Base-by-base conservation (phyloP, 2,797 vertebrate genomes). In the Enteromius treurensis region DNA sequence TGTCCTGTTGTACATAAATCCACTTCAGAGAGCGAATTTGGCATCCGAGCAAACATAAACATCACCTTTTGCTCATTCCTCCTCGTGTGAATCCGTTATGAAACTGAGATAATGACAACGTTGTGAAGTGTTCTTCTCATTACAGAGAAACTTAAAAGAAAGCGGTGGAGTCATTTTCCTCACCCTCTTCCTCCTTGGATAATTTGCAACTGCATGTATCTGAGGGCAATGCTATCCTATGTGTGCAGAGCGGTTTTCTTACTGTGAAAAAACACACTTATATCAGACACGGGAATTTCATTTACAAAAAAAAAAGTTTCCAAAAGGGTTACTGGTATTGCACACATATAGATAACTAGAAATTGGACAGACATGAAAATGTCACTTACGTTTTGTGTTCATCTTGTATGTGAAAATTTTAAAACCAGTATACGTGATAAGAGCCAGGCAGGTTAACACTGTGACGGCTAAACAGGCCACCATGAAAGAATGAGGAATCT, bases 161-260 rank as follows among this genome's bases (percentile, higher is more conserved):
- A 68, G 11, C 21, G 53, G 70, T n/a, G 11, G 29, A 76, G 42
- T 45, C 42, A 45, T 45, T 45, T 45, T 45, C 10, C 13, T 1
- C 0, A 47, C 45, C 13, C 8, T 83, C 91, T 86, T 95, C 94
- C 79, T 95, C 93, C 81, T 91, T 92, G 11, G 93, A 93, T 45
- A 93, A 86, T 60, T 89, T 91, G 65, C 87, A 90, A 29, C 87
- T 79, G 34, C 6, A 74, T 29, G 51, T 37, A 49, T 85, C 88
- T 78, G 40, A 5, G 1, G 79, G 5, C 8, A 84, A 17, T 1
- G 26, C 37, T 15, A 37, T 19, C 2, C 42, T 15, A 15, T 70
- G 73, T 5, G 5, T 15, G 11, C 60, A 58, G 32, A 45, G 40
- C 23, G 40, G 42, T 15, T 42, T 34, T 5, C 81, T 71, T 69